Evolutionary conservation across 2,797 vertebrate genomes (phyloP), one percentile per base, ranked within the genome.

Genomic region (Peromyscus nudipes): DNA sequence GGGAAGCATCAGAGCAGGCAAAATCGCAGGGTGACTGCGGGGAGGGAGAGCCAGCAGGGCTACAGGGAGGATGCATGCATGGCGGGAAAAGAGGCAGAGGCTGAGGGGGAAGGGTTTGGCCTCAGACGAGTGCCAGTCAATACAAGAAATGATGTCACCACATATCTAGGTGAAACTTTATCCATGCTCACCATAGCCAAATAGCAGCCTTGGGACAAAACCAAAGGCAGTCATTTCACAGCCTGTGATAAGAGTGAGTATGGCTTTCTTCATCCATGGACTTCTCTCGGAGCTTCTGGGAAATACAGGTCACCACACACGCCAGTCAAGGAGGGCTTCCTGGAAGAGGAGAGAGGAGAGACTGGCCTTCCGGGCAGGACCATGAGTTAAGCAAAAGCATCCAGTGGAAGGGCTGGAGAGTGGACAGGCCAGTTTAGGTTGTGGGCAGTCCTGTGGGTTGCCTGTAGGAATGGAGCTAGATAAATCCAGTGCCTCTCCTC

Each of bases 11-110:
- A 9, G 71, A 67, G 57, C 77, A 40, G 55, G 19, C 75, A 23
- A 87, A n/a, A 46, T 6, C 31, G 21, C 71, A 40, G 60, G 69
- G 12, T 25, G 46, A 16, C 34, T 31, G 17, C 3, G 25, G 34
- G 71, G 62, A 71, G 7, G 19, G 29, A n/a, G 46, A 64, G 13
- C 16, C 13, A 21, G 83, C 4, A 29, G 21, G 9, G 4, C 64
- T 34, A 6, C 23, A 31, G 2, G 43, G 46, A 9, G 11, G 13
- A 46, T 0, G 1, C 4, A 23, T 7, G 43, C 25, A 10, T 2
- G n/a, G 55, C 16, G 4, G 65, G 34, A 52, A 60, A n/a, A 43
- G 37, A 16, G 29, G 23, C 64, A 4, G 40, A 60, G 34, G 12
- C 46, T 1, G 60, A 37, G 55, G 34, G 69, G 43, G 21, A 29